These are phyloP conservation scores for Autographa gamma DNA, from an alignment of 2,888 invertebrate species.

Conservation along the genomic window DNA sequence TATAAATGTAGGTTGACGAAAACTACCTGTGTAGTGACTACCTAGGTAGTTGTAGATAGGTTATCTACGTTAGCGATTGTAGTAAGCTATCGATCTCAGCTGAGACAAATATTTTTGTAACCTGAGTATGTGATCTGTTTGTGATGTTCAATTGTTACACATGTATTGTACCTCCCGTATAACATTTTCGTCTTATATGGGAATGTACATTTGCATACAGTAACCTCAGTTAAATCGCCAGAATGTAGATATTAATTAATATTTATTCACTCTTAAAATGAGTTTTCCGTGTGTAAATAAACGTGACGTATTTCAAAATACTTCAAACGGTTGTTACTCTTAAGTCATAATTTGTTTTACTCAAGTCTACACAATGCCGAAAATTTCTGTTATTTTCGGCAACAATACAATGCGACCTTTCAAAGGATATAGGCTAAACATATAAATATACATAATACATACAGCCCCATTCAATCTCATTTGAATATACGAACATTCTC, in stretches of 20 bases:
- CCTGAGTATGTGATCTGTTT: neutral
- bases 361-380: neutral
- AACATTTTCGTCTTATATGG: no score
- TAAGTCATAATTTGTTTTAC: neutral
- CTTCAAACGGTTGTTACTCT: neutral
- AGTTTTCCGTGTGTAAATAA: no score
- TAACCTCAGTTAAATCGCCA: no score
- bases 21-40: neutral
- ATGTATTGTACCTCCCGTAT: no score
- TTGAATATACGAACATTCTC: neutral
- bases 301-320: neutral
- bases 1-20: neutral
- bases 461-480: neutral
- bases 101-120: neutral
- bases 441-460: neutral
- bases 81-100: neutral
- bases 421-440: slow-evolving; percentile 1
- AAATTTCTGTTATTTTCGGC: neutral
- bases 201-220: no score
- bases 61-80: neutral
- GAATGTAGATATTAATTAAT: no score
- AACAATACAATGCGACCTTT: neutral
- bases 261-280: no score
- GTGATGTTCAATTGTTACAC: neutral
- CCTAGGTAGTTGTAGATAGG: neutral